These are phyloP conservation scores for Cheirogaleus major DNA, from an alignment of 2,797 vertebrate species.

Conservation along the genomic window DNA sequence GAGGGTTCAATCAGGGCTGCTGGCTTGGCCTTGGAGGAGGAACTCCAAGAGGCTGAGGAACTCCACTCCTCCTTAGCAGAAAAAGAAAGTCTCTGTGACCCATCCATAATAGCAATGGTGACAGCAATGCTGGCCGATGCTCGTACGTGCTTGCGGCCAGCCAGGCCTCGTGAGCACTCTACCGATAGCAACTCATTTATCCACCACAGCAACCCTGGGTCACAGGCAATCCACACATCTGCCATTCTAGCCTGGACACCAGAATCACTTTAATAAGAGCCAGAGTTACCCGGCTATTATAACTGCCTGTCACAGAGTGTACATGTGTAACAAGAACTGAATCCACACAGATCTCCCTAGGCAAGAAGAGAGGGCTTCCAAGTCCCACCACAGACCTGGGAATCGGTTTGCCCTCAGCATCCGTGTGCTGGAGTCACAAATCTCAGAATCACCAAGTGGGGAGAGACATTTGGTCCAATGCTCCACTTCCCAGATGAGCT, in stretches of 20 bases:
- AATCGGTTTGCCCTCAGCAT: not conserved
- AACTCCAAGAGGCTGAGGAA: not conserved
- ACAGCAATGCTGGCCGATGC: not conserved
- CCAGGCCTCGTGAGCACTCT: not conserved
- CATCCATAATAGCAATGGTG: no score
- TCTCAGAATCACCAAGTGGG: not conserved
- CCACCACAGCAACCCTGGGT: not conserved
- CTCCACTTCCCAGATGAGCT: not conserved
- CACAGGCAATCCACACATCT: not conserved
- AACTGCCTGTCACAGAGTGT: not conserved
- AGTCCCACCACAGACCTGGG: not conserved
- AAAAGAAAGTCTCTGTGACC: not conserved
- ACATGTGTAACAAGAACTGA: not conserved
- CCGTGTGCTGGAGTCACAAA: not conserved
- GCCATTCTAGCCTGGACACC: not conserved
- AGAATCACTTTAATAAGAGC: not conserved
- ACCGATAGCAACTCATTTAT: not conserved
- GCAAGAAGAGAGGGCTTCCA: not conserved
- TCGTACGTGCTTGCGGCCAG: rapidly evolving
- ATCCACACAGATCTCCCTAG: not conserved
- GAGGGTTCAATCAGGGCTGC: not conserved
- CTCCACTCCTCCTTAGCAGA: not conserved
- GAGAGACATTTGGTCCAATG: not conserved
- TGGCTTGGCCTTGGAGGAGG: not conserved
- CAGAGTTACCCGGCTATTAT: not conserved